These are phyloP conservation scores for Acholoe squamosa DNA, from an alignment of 2,888 invertebrate genomes.

Conservation along the genomic window DNA sequence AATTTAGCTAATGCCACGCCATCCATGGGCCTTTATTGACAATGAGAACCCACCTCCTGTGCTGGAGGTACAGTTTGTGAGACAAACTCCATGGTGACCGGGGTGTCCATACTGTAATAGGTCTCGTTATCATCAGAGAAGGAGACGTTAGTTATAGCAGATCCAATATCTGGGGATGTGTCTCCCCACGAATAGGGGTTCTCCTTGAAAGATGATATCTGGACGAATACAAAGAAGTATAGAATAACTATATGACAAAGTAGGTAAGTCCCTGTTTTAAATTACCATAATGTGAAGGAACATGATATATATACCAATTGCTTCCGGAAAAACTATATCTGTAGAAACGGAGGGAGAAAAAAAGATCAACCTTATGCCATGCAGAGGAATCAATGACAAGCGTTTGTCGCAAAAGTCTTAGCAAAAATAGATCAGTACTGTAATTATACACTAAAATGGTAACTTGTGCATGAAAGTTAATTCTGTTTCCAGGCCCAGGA, in stretches of 20 bases:
- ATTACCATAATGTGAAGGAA: not conserved
- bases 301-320: too few species aligned
- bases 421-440: too few species aligned
- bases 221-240: not conserved
- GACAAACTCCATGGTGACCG: not conserved
- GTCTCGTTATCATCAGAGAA: not conserved
- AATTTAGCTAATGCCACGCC: too few species aligned
- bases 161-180: not conserved
- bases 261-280: not conserved
- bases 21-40: too few species aligned
- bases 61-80: not conserved
- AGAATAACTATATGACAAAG: not conserved
- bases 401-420: too few species aligned
- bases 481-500: too few species aligned
- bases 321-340: not conserved
- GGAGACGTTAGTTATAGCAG: not conserved
- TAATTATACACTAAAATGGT: too few species aligned
- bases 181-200: constrained; percentile 3
- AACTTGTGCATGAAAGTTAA: too few species aligned
- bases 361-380: not conserved
- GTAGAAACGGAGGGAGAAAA: not conserved
- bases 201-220: constrained; percentile 15
- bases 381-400: too few species aligned
- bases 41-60: not conserved
- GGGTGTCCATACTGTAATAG: not conserved